These are phyloP conservation scores for Lycaon pictus DNA, from an alignment of 2,113 vertebrate genomes.

Conservation along the genomic window DNA sequence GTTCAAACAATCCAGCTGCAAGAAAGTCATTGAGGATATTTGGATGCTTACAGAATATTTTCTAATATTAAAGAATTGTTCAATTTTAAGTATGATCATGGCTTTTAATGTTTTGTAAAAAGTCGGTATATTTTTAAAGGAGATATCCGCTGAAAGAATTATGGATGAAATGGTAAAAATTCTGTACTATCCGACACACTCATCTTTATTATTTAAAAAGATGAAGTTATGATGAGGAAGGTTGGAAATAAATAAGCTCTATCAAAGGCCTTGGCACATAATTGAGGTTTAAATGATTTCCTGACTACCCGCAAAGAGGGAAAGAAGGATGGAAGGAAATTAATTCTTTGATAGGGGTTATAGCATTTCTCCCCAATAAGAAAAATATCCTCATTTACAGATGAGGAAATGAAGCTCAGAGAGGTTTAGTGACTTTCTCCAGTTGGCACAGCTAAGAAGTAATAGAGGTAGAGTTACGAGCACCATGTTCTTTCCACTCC, in stretches of 20 bases:
- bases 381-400: neutral
- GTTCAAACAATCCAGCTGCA: neutral
- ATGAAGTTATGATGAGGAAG: neutral
- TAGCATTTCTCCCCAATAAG: neutral
- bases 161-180: neutral
- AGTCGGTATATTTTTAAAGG: neutral
- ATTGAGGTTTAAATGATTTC: neutral
- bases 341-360: neutral
- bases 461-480: rapidly evolving
- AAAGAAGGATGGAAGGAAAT: neutral
- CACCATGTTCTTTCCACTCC: neutral
- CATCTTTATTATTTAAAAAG: neutral
- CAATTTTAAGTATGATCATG: neutral
- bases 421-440: neutral
- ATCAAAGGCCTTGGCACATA: neutral
- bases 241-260: neutral
- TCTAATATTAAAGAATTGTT: neutral
- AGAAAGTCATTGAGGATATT: neutral
- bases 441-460: neutral
- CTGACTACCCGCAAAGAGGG: neutral
- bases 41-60: neutral
- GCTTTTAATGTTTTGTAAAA: neutral
- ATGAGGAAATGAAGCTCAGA: neutral
- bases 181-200: neutral
- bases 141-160: neutral